These are phyloP conservation scores for Alectoris magna DNA, from an alignment of 2,797 vertebrate species.

Conservation along the genomic window DNA sequence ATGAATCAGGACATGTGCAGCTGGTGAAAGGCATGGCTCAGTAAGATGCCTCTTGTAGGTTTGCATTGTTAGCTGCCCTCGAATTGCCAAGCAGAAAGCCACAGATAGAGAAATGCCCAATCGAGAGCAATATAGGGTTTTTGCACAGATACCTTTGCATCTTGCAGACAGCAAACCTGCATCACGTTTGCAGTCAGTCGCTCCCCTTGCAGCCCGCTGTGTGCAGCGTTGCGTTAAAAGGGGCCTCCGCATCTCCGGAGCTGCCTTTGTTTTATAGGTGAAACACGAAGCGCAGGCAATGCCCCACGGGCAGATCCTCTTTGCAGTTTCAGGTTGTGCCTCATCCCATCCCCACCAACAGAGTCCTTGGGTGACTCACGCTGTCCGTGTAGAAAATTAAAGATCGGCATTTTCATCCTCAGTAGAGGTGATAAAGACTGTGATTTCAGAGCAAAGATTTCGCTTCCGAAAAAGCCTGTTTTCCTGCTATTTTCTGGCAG, in stretches of 20 bases:
- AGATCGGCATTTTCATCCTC: neutral
- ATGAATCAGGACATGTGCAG: conserved; percentile 35
- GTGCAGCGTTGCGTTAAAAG: neutral
- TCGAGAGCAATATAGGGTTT: fast-evolving
- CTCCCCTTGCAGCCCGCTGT: neutral
- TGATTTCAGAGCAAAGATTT: neutral
- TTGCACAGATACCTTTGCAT: neutral
- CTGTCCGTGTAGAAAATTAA: neutral
- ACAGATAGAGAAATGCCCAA: neutral
- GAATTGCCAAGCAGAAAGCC: neutral
- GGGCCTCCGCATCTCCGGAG: neutral
- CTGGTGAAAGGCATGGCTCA: neutral
- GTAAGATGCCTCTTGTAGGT: neutral
- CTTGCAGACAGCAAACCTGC: neutral
- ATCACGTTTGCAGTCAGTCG: fast-evolving
- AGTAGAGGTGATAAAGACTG: neutral
- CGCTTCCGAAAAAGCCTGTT: neutral
- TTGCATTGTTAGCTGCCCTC: neutral
- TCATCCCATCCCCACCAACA: neutral
- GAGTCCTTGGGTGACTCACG: neutral
- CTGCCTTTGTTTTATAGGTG: conserved; percentile 16
- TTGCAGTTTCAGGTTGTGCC: neutral
- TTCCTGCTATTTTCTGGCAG: neutral
- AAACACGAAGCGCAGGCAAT: neutral
- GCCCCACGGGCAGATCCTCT: conserved; percentile 5